Evolutionary conservation across 2,888 invertebrate species (phyloP).

Genomic region (Caenorhabditis sinica): DNA sequence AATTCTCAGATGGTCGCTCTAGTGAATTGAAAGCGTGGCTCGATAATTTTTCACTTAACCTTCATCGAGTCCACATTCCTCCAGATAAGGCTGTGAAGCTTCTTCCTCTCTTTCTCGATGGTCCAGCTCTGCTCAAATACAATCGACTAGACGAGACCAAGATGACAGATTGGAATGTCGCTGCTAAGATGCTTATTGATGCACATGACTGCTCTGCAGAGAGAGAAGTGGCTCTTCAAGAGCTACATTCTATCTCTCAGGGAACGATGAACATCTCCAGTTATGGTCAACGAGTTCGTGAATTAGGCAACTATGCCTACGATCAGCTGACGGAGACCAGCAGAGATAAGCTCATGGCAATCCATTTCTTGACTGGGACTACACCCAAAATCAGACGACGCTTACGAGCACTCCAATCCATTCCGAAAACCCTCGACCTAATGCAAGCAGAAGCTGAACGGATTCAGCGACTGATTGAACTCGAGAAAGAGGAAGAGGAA

Average conservation of each 20-base stretch:
- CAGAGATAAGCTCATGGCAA: neutral
- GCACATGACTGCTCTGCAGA: neutral
- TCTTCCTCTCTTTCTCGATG: no score
- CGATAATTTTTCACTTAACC: no score
- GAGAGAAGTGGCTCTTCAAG: neutral
- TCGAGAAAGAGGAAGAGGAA: conserved; percentile 2
- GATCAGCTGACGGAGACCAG: neutral
- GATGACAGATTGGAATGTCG: neutral
- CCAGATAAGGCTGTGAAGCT: no score
- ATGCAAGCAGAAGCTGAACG: neutral
- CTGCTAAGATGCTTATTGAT: neutral
- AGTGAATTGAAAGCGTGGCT: no score
- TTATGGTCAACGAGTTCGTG: neutral
- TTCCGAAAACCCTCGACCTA: neutral
- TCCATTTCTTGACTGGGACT: neutral
- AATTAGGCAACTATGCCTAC: neutral
- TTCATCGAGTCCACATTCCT: no score
- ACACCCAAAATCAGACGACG: neutral
- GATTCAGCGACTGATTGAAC: neutral
- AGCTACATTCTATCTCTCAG: neutral
- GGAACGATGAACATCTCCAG: neutral
- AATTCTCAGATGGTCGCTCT: no score
- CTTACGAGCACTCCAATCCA: neutral
- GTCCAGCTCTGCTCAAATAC: no score
- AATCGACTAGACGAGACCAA: neutral